Evolutionary conservation across 1,140 invertebrate species (phyloP).

Genomic region (Halesus radiatus): DNA sequence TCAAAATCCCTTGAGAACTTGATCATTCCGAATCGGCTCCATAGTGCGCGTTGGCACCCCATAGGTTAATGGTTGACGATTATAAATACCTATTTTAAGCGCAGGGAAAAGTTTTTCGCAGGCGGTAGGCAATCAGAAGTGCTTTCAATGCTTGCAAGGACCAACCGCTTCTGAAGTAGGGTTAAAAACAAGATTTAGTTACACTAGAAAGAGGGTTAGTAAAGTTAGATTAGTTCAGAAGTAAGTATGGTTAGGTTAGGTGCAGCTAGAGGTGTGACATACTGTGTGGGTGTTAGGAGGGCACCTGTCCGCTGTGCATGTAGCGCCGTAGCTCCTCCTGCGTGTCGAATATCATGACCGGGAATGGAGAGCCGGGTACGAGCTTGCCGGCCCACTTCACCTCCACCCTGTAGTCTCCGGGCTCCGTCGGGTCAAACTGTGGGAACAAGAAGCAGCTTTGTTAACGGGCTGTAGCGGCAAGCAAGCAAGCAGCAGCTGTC

Average conservation of each 20-base stretch:
- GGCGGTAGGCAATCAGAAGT: too few relatives aligned
- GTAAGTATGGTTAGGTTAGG: conserved; percentile 21
- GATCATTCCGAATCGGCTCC: too few relatives aligned
- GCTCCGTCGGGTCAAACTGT: conserved; percentile 95
- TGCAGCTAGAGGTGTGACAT: conserved; percentile 40
- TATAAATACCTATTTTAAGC: too few relatives aligned
- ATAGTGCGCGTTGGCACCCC: too few relatives aligned
- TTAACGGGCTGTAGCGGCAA: not conserved
- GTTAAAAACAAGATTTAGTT: not conserved
- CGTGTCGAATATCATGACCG: conserved; percentile 99
- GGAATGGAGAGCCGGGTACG: conserved; percentile 97
- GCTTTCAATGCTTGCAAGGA: too few relatives aligned
- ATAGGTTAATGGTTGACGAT: too few relatives aligned
- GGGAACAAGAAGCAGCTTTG: conserved; percentile 35
- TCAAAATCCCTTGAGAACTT: too few relatives aligned
- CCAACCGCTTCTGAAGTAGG: too few relatives aligned
- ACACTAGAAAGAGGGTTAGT: not conserved
- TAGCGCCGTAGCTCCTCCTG: conserved; percentile 90
- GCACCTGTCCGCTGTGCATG: conserved; percentile 60
- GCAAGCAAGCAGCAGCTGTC: too few relatives aligned
- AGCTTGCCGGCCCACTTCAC: conserved; percentile 98
- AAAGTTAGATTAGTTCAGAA: not conserved
- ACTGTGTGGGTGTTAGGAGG: conserved; percentile 42
- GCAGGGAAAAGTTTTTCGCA: too few relatives aligned
- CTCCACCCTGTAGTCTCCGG: conserved; percentile 97